Percentiles rank a stretch among this genome's conserved stretches.
These are phyloP conservation scores for Creontiades dilutus DNA, from an alignment of 2,888 invertebrate genomes.

Conservation along the genomic window DNA sequence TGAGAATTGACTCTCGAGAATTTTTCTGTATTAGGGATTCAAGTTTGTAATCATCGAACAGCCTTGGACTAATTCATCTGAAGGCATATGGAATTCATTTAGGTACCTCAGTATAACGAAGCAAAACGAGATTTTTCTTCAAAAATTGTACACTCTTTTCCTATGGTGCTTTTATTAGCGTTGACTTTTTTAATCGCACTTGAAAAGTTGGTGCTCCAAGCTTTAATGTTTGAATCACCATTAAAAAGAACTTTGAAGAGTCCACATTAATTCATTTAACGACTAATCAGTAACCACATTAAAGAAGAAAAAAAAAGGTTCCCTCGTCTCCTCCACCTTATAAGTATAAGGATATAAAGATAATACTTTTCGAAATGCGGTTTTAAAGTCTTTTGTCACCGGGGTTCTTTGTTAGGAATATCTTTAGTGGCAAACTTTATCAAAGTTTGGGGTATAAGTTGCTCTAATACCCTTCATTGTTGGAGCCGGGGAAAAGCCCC, in stretches of 20 bases:
- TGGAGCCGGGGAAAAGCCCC: constrained; percentile 30
- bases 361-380: constrained; percentile 51
- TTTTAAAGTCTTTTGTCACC: constrained; percentile 62
- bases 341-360: constrained; percentile 61
- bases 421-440: constrained; percentile 65
- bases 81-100: too few species aligned
- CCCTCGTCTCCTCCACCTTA: background rate
- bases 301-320: background rate
- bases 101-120: too few species aligned
- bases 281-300: constrained; percentile 60
- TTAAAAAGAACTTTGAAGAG: background rate
- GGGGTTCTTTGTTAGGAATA: constrained; percentile 54
- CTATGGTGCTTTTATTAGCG: too few species aligned
- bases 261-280: constrained; percentile 56
- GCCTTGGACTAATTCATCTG: too few species aligned
- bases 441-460: constrained; percentile 68
- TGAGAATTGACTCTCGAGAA: too few species aligned
- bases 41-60: too few species aligned
- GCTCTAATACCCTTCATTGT: constrained; percentile 66
- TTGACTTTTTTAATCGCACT: too few species aligned
- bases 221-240: too few species aligned
- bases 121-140: too few species aligned
- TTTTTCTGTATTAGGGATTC: too few species aligned
- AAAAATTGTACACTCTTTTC: too few species aligned
- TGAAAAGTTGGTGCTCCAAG: too few species aligned